Evolutionary conservation across 1,140 invertebrate species (phyloP).

Genomic region (Lutraria rhynchaena): DNA sequence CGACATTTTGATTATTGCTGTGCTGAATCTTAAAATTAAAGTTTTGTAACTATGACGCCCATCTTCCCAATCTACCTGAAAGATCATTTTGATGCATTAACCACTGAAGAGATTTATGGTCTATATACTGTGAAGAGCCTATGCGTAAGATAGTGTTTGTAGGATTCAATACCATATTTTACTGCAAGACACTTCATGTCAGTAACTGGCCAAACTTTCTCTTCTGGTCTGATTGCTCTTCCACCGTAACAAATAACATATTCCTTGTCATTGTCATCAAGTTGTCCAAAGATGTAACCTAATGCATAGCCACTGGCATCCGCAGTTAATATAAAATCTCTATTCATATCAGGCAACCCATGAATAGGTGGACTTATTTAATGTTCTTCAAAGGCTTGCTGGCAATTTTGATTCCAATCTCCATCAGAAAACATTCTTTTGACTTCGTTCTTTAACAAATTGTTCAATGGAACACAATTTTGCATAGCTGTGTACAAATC

Average conservation of each 20-base stretch:
- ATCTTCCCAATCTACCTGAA: constrained; percentile 2
- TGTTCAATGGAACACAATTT: constrained; percentile 77
- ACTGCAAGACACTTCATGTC: constrained; percentile 57
- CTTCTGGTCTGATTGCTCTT: constrained; percentile 73
- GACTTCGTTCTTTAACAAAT: constrained; percentile 56
- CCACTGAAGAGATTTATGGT: constrained; percentile 54
- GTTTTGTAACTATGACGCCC: background rate
- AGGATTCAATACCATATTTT: constrained; percentile 47
- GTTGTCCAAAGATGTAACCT: constrained; percentile 69
- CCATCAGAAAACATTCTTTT: background rate
- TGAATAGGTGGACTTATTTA: constrained; percentile 65
- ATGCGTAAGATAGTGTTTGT: constrained; percentile 50
- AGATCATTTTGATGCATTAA: constrained; percentile 15
- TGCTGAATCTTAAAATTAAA: constrained; percentile 17
- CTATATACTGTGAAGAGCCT: constrained; percentile 53
- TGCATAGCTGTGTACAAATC: constrained; percentile 79
- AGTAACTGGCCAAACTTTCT: constrained; percentile 44
- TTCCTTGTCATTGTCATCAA: constrained; percentile 71
- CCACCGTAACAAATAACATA: constrained; percentile 82
- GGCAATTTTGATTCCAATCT: constrained; percentile 56
- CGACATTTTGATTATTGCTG: constrained; percentile 13
- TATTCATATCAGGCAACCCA: constrained; percentile 60
- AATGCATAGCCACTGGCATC: constrained; percentile 70
- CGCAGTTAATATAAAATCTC: constrained; percentile 63
- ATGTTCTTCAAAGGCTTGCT: constrained; percentile 62